Evolutionary conservation across 2,888 invertebrate genomes (phyloP).

Genomic region (Mythimna vitellina): DNA sequence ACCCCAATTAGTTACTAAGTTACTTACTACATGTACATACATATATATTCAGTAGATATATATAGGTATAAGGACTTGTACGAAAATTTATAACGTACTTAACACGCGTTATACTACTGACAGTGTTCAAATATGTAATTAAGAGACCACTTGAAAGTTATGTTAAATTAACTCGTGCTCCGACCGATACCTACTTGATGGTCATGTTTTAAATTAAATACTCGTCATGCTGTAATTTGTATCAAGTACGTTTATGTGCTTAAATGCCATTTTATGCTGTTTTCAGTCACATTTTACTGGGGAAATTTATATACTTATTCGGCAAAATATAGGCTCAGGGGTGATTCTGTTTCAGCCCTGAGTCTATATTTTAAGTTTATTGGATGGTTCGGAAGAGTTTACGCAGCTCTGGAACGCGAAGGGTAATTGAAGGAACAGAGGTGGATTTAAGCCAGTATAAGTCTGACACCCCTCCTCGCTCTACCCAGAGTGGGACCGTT

Average conservation of each 20-base stretch:
- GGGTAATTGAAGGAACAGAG: too few relatives aligned
- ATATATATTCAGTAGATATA: conserved; percentile 7
- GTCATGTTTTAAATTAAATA: conserved; percentile 33
- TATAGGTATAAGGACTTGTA: conserved; percentile 49
- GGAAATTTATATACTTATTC: neutral
- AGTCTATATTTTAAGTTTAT: too few relatives aligned
- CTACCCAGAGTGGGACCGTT: too few relatives aligned
- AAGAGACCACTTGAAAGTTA: conserved; percentile 49
- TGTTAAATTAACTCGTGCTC: conserved; percentile 37
- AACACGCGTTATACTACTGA: conserved; percentile 50
- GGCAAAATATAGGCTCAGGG: too few relatives aligned
- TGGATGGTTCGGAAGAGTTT: too few relatives aligned
- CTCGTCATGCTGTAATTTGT: neutral
- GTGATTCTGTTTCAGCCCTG: too few relatives aligned
- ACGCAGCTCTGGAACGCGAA: too few relatives aligned
- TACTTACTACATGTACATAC: conserved; percentile 4
- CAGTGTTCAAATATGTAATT: conserved; percentile 56
- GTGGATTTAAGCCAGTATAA: too few relatives aligned
- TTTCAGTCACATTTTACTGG: neutral
- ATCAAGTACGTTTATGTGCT: neutral
- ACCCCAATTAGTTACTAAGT: conserved; percentile 61
- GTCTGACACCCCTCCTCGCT: too few relatives aligned
- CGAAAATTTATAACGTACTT: conserved; percentile 57
- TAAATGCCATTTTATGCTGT: neutral
- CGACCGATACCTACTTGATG: conserved; percentile 20